These are phyloP conservation scores for Blastomussa wellsi DNA, from an alignment of 92 coral and sea anemone species.

Conservation along the genomic window DNA sequence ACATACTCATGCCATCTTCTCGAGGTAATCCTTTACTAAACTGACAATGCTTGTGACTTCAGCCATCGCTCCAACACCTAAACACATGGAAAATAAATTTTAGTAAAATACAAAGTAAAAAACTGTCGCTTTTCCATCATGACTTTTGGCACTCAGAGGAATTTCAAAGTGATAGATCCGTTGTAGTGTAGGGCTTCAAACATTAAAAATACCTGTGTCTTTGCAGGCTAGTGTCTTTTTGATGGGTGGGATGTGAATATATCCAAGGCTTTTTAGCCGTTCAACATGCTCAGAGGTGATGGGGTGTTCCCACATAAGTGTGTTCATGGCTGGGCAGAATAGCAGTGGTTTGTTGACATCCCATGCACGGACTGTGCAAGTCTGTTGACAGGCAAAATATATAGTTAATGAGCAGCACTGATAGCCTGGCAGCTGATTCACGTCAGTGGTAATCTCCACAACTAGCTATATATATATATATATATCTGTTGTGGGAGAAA, in stretches of 20 bases:
- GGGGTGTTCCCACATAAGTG: conserved; percentile 96
- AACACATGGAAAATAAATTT: neutral
- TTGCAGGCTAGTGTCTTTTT: conserved; percentile 88
- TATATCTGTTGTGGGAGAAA: too few relatives aligned
- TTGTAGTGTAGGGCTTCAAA: too few relatives aligned
- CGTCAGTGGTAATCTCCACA: too few relatives aligned
- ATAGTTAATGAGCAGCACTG: neutral
- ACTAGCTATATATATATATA: too few relatives aligned
- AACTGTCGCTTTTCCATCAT: neutral
- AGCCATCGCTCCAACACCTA: conserved; percentile 91
- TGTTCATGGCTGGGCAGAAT: conserved; percentile 98
- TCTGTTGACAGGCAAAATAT: conserved; percentile 39
- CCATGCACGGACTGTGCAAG: conserved; percentile 93
- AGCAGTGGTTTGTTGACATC: conserved; percentile 74
- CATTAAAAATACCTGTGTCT: conserved; percentile 92
- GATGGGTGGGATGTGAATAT: conserved; percentile 74
- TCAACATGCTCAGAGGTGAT: conserved; percentile 76
- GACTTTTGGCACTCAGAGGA: neutral
- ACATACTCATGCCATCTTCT: conserved; percentile 18
- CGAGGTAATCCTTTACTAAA: conserved; percentile 40
- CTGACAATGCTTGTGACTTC: conserved; percentile 76
- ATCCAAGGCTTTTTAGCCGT: conserved; percentile 67
- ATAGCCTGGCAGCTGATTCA: neutral
- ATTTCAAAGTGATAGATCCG: neutral
- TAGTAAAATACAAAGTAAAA: neutral